Evolutionary conservation across 2,888 invertebrate genomes (phyloP).

Genomic region (Thereva nobilitata): DNA sequence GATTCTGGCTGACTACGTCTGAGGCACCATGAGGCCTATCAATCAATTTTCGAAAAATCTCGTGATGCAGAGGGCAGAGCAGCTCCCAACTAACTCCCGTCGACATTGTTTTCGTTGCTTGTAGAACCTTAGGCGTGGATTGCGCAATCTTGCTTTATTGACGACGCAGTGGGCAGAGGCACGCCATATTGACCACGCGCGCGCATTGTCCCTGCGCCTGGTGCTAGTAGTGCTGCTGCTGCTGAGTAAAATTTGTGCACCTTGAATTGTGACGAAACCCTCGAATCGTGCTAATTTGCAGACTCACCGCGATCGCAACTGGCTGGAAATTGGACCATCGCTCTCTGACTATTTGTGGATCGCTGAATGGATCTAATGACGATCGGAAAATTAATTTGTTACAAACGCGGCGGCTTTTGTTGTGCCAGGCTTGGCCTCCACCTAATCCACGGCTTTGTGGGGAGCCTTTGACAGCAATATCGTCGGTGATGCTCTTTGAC

Average conservation of each 20-base stretch:
- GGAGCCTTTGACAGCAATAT: not conserved
- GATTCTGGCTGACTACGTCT: slow-evolving; percentile 10
- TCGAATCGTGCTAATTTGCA: slow-evolving; percentile 13
- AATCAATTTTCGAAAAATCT: slow-evolving; percentile 27
- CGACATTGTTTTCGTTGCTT: slow-evolving; percentile 23
- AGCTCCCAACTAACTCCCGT: slow-evolving; percentile 5
- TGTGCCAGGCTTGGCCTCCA: slow-evolving; percentile 10
- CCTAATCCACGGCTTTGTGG: not conserved
- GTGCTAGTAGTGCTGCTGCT: too few relatives aligned
- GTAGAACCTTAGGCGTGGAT: slow-evolving; percentile 13
- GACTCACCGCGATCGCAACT: slow-evolving; percentile 1
- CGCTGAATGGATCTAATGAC: slow-evolving; percentile 23
- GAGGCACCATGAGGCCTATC: slow-evolving; percentile 24
- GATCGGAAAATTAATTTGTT: slow-evolving; percentile 29
- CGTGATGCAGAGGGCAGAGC: slow-evolving; percentile 9
- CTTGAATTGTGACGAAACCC: slow-evolving; percentile 1
- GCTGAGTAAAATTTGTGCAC: slow-evolving; percentile 6
- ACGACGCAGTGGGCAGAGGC: slow-evolving; percentile 7
- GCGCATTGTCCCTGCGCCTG: slow-evolving; percentile 6
- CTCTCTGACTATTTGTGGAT: slow-evolving; percentile 12
- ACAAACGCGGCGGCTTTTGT: slow-evolving; percentile 21
- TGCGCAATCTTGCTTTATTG: slow-evolving; percentile 15
- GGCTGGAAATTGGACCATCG: slow-evolving; percentile 15
- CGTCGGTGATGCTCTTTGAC: not conserved
- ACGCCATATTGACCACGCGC: slow-evolving; percentile 3